These are phyloP conservation scores for Dolichomitus sp. DNA, from an alignment of 2,888 invertebrate genomes.

Conservation along the genomic window DNA sequence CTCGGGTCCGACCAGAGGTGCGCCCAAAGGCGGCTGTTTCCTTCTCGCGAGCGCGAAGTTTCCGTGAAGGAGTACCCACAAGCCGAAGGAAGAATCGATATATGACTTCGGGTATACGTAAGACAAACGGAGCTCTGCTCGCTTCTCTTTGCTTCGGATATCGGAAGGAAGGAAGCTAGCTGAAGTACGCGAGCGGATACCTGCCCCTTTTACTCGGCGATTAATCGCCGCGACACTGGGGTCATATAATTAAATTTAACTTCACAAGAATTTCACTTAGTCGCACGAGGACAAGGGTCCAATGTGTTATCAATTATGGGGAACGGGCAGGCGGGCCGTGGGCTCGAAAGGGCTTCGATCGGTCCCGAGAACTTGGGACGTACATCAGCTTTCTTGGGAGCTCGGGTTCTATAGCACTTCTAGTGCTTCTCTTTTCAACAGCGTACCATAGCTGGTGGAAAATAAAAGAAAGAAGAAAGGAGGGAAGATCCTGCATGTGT, in stretches of 20 bases:
- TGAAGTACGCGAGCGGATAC: conserved; percentile 39
- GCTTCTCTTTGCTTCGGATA: conserved; percentile 40
- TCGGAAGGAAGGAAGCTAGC: conserved; percentile 45
- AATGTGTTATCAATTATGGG: conserved; percentile 80
- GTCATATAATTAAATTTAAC: conserved; percentile 80
- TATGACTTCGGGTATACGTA: conserved; percentile 63
- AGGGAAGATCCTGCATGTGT: conserved; percentile 10
- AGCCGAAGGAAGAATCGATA: conserved; percentile 65
- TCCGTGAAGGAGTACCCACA: conserved; percentile 50
- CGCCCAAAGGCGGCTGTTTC: conserved; percentile 39
- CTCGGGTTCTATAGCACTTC: conserved; percentile 9
- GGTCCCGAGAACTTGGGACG: conserved; percentile 58
- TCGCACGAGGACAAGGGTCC: conserved; percentile 72
- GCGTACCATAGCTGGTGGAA: conserved; percentile 4
- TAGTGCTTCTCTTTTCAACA: conserved; percentile 13
- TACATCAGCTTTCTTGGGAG: conserved; percentile 57
- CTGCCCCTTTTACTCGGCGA: conserved; percentile 69
- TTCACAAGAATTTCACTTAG: conserved; percentile 82
- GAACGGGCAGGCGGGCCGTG: conserved; percentile 58
- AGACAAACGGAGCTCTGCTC: conserved; percentile 67
- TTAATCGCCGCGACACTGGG: conserved; percentile 76
- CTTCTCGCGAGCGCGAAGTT: conserved; percentile 58
- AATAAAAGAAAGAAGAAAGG: neutral
- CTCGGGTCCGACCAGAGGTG: conserved; percentile 34
- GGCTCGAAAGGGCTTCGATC: conserved; percentile 65